These are phyloP conservation scores for Cromileptes altivelis DNA, from an alignment of 2,113 vertebrate species.

Conservation along the genomic window DNA sequence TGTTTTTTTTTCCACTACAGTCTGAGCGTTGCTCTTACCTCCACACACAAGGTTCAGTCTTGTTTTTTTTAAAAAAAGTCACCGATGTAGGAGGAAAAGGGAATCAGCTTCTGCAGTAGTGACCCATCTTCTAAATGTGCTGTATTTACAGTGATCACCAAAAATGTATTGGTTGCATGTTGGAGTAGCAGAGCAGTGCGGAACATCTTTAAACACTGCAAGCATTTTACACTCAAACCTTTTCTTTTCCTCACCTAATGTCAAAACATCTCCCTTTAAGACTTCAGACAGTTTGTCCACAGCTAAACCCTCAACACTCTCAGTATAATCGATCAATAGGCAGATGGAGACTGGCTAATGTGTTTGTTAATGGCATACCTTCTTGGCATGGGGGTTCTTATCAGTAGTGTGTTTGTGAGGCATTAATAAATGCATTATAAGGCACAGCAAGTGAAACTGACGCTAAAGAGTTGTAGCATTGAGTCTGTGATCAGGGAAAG, in stretches of 20 bases:
- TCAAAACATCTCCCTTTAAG: constrained; percentile 21
- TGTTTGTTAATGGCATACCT: constrained; percentile 54
- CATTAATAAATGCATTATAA: constrained; percentile 83
- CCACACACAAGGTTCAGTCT: constrained; percentile 20
- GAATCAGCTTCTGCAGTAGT: constrained; percentile 30
- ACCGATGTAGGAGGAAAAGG: constrained; percentile 30
- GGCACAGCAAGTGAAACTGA: constrained; percentile 86
- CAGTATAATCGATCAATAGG: constrained; percentile 10
- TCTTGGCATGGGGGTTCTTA: constrained; percentile 59
- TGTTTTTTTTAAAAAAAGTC: not conserved
- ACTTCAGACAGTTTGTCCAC: not conserved
- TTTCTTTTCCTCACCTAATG: not conserved
- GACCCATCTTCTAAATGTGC: constrained; percentile 49
- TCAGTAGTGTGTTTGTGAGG: constrained; percentile 75
- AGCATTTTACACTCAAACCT: constrained; percentile 51
- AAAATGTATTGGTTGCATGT: constrained; percentile 29
- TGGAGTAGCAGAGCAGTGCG: constrained; percentile 51
- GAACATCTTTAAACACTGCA: constrained; percentile 42
- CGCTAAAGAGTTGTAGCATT: constrained; percentile 60
- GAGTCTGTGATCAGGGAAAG: constrained; percentile 31
- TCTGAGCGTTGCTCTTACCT: constrained; percentile 42
- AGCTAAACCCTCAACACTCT: constrained; percentile 11
- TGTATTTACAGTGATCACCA: constrained; percentile 68
- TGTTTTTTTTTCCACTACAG: constrained; percentile 41
- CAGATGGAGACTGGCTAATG: constrained; percentile 44